Evolutionary conservation across 2,888 invertebrate genomes (phyloP), one percentile per base, ranked within the genome.

Genomic region (Ochropleura plecta): DNA sequence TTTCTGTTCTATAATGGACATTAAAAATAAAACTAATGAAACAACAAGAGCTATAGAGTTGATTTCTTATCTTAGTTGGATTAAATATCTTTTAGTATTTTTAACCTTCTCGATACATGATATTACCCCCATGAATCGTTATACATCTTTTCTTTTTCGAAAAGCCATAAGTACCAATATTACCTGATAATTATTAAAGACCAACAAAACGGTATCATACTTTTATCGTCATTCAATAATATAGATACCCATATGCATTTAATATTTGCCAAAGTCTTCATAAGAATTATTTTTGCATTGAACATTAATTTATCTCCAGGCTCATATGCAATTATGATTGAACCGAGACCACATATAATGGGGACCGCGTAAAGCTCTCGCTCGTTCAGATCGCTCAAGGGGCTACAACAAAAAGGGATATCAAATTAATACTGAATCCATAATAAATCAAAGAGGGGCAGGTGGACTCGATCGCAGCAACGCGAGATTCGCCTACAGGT

Each of bases 361-460:
- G 95, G 89, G 93, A 91, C 92, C 89, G 93, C 90, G 90, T 92
- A 91, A 92, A 91, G 92, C 94, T 92, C 92, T 90, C 91, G 92
- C 93, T 92, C 94, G 93, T 91, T 92, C 92, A 88, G 89, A 96
- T 94, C 95, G 96, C 96, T 96, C 92, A 95, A 96, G 96, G 96
- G 96, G 94, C 91, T 91, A 92, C 88, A 91, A 94, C 95, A 95
- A 95, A 95, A 96, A 95, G 96, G 96, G 94, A 96, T 96, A 96
- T 96, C 96, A 96, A 96, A 96, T 96, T 96, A 96, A 96, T 96
- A 95, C 94, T 95, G 96, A 96, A 96, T 96, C 94, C 96, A 95
- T 96, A 96, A 96, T 96, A 96, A 96, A 96, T 96, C 96, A 96
- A 94, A 94, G 89, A 88, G 84, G 91, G 95, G 96, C 96, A 96